These are phyloP conservation scores for Rotaria socialis DNA, from an alignment of 2,888 invertebrate genomes.

Conservation along the genomic window DNA sequence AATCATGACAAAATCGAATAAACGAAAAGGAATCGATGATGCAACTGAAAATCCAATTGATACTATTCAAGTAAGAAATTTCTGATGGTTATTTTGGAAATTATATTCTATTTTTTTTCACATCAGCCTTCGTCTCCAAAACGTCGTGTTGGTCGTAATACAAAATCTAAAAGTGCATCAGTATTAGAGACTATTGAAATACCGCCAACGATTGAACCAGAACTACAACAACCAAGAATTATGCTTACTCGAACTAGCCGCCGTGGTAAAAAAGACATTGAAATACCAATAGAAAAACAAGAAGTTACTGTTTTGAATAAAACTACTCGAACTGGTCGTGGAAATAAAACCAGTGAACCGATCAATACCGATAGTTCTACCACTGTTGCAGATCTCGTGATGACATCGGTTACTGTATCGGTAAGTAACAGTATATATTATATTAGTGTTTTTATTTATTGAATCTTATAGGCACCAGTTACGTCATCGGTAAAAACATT, in stretches of 20 bases:
- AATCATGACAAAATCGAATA: neutral
- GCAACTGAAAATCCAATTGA: neutral
- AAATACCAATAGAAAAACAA: constrained; percentile 4
- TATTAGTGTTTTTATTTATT: neutral
- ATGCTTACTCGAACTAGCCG: neutral
- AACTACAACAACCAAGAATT: neutral
- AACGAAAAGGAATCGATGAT: neutral
- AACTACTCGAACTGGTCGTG: neutral
- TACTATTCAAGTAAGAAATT: neutral
- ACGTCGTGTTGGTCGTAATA: neutral
- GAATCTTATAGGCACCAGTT: neutral
- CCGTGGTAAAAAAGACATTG: neutral
- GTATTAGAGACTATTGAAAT: neutral
- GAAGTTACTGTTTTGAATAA: neutral
- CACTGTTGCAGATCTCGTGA: neutral
- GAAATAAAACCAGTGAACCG: neutral
- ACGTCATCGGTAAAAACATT: neutral
- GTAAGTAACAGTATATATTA: neutral
- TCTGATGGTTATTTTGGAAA: neutral
- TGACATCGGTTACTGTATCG: neutral
- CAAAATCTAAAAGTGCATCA: neutral
- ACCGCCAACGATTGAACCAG: neutral
- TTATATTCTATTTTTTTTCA: neutral
- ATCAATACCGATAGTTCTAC: neutral
- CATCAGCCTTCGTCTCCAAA: neutral